Conservation (phyloP, 2,888 invertebrate genomes). For the Meteorus colon region DNA sequence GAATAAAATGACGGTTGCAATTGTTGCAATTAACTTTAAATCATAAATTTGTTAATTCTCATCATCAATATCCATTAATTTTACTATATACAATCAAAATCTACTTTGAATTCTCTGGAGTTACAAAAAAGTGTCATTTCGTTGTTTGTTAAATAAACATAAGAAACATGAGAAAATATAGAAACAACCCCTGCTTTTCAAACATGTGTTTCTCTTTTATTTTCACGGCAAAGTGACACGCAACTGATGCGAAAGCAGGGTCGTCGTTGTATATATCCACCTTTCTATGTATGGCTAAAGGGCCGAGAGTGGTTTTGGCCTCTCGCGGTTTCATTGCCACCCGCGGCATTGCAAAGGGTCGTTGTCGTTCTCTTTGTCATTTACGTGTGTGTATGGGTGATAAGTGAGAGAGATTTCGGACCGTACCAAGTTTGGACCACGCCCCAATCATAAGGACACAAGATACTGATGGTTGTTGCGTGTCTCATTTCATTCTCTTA, state of each 20-base stretch:
- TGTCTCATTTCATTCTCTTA: conserved; percentile 54
- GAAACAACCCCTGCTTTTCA: not conserved
- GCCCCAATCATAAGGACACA: conserved; percentile 64
- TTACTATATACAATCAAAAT: too few relatives aligned
- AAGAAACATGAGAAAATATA: not conserved
- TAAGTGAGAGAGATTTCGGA: conserved; percentile 57
- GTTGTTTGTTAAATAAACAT: not conserved
- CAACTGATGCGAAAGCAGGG: conserved; percentile 1
- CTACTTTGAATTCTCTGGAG: too few relatives aligned
- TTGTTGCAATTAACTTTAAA: too few relatives aligned
- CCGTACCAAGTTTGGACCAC: conserved; percentile 58
- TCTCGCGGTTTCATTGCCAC: conserved; percentile 29
- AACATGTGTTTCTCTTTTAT: conserved; percentile 34
- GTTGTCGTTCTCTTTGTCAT: conserved; percentile 28
- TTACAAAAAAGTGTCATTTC: not conserved
- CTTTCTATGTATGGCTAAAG: not conserved
- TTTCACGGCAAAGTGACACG: conserved; percentile 27
- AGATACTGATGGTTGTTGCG: conserved; percentile 60
- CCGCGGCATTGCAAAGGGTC: conserved; percentile 32
- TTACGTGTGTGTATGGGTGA: conserved; percentile 36
- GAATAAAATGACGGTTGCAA: too few relatives aligned
- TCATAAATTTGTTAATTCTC: too few relatives aligned
- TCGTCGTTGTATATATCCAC: not conserved
- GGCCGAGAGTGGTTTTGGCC: conserved; percentile 21
- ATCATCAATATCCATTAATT: too few relatives aligned